Percentiles rank a stretch among this genome's conserved stretches.
Conservation (phyloP, 2,797 vertebrate genomes). For the Scyliorhinus canicula region DNA sequence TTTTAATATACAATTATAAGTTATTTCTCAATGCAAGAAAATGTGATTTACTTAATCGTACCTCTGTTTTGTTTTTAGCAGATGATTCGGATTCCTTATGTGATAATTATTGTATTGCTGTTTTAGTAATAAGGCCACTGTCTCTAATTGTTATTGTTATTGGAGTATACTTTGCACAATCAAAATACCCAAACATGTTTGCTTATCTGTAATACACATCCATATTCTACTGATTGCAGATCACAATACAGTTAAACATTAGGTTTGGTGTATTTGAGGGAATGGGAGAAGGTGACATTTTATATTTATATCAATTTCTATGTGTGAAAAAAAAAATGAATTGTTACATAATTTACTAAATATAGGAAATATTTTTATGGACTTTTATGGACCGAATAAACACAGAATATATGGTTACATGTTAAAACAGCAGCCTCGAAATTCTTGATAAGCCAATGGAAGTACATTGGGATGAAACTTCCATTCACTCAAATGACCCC, state of each 20-base stretch:
- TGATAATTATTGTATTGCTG: conserved; percentile 41
- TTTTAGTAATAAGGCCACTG: conserved; percentile 50
- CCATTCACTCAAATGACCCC: not conserved
- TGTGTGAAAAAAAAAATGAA: not conserved
- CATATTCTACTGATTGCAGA: not conserved
- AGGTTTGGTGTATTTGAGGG: not conserved
- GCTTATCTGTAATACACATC: conserved; percentile 47
- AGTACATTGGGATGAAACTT: not conserved
- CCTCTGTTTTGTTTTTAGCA: conserved; percentile 36
- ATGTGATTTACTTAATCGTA: not conserved
- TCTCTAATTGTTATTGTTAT: conserved; percentile 52
- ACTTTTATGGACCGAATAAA: not conserved
- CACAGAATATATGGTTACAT: not conserved
- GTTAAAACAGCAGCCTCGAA: not conserved
- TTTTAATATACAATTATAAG: conserved; percentile 31
- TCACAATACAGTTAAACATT: not conserved
- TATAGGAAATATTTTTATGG: not conserved
- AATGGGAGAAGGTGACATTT: not conserved
- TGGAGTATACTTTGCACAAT: conserved; percentile 49
- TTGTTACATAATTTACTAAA: not conserved
- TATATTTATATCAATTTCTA: not conserved
- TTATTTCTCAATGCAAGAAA: conserved; percentile 11
- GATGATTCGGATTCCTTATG: conserved; percentile 45
- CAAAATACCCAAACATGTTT: conserved; percentile 53
- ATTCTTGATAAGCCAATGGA: not conserved